Evolutionary conservation across 1,140 invertebrate genomes (phyloP).

Genomic region (Coenobita brevimanus): DNA sequence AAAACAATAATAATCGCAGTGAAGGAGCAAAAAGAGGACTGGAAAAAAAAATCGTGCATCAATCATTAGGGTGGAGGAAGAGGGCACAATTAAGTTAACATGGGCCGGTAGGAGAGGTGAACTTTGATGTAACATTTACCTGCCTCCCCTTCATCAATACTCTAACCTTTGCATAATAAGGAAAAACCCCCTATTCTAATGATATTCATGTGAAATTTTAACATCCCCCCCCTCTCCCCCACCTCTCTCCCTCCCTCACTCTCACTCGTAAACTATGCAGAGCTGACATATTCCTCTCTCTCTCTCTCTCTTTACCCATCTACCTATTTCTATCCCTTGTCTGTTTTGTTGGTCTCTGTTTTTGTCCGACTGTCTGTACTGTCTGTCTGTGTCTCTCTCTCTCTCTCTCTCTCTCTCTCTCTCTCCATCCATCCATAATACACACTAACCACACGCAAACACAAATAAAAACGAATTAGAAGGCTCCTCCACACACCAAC

Average conservation of each 20-base stretch:
- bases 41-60: too few relatives aligned
- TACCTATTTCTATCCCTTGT: not conserved
- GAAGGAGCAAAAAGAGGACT: too few relatives aligned
- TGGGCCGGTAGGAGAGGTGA: conserved; percentile 17
- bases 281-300: not conserved
- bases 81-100: conserved; percentile 44
- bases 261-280: not conserved
- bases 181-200: conserved; percentile 18
- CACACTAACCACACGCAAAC: not conserved
- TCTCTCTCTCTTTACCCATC: not conserved
- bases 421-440: not conserved
- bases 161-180: conserved; percentile 61
- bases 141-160: conserved; percentile 47
- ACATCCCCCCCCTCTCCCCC: not conserved
- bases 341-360: too few relatives aligned
- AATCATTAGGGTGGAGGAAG: too few relatives aligned
- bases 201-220: conserved; percentile 39
- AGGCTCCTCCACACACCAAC: not conserved
- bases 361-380: too few relatives aligned
- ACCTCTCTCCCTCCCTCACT: not conserved
- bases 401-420: not conserved
- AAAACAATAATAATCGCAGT: too few relatives aligned
- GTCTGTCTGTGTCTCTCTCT: not conserved
- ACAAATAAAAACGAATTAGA: not conserved
- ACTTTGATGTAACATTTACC: conserved; percentile 52